These are phyloP conservation scores for Odontomachus brunneus DNA, from an alignment of 1,140 invertebrate genomes.

Conservation along the genomic window DNA sequence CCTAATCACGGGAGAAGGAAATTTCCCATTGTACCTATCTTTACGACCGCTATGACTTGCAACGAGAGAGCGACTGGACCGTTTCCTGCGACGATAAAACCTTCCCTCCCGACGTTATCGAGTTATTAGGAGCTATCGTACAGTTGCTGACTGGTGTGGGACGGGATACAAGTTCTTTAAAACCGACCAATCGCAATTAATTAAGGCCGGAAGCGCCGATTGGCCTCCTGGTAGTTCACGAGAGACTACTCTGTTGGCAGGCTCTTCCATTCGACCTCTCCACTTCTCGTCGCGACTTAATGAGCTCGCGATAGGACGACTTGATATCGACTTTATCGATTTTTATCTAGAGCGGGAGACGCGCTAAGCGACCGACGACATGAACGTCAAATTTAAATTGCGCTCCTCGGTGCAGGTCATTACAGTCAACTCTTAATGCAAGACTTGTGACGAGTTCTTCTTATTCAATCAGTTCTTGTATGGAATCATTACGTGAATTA, in stretches of 20 bases:
- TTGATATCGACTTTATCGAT: constrained; percentile 30
- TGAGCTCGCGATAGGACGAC: constrained; percentile 13
- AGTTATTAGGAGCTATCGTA: constrained; percentile 57
- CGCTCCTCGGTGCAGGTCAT: neutral
- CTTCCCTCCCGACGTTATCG: constrained; percentile 39
- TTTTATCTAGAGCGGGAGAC: constrained; percentile 6
- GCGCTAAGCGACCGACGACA: neutral
- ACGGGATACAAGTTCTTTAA: constrained; percentile 80
- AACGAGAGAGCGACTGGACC: constrained; percentile 62
- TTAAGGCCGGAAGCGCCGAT: constrained; percentile 82
- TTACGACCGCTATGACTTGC: neutral
- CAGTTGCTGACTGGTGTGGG: constrained; percentile 29
- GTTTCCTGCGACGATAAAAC: constrained; percentile 70
- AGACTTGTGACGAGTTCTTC: no score
- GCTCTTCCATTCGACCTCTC: constrained; percentile 74
- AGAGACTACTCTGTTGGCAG: constrained; percentile 70
- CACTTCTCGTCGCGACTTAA: constrained; percentile 13
- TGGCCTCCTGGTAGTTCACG: constrained; percentile 75
- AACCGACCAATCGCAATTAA: constrained; percentile 78
- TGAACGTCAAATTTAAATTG: neutral
- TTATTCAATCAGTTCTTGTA: no score
- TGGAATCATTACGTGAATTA: no score
- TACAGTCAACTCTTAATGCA: neutral
- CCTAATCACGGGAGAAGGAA: constrained; percentile 26
- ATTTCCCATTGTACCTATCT: constrained; percentile 51